phyloP scores from a whole-genome alignment of 2,797 vertebrate genomes.

The Sitta carolinensis region DNA sequence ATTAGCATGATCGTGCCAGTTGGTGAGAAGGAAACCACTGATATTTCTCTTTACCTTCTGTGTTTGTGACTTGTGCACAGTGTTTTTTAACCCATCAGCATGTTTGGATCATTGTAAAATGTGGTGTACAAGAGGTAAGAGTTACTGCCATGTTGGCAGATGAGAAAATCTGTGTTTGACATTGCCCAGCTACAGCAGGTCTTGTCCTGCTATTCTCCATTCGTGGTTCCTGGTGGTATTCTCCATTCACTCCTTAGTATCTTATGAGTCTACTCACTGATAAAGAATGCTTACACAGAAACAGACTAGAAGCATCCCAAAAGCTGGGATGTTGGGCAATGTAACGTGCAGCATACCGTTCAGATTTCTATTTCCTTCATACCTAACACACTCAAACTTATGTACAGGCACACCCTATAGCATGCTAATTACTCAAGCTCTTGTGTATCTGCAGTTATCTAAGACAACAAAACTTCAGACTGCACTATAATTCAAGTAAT shows the following conservation, averaged over 20 bases:
- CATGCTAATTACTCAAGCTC: not conserved
- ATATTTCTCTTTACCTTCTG: not conserved
- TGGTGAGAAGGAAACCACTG: not conserved
- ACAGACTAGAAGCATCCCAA: not conserved
- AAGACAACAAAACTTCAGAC: not conserved
- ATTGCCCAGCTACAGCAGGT: not conserved
- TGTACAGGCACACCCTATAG: not conserved
- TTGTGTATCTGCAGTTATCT: not conserved
- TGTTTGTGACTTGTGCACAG: not conserved
- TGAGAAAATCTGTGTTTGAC: not conserved
- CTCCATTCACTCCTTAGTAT: not conserved
- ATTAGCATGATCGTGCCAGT: rapidly evolving
- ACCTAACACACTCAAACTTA: slow-evolving; percentile 14
- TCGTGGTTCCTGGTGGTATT: not conserved
- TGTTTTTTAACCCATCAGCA: not conserved
- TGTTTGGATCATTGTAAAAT: not conserved
- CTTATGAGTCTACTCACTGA: not conserved
- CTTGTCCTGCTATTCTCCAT: not conserved
- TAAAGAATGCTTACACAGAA: not conserved
- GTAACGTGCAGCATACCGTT: not conserved
- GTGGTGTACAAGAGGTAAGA: not conserved
- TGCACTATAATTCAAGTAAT: not conserved
- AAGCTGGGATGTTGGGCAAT: not conserved
- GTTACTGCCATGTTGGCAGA: not conserved
- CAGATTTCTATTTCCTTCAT: slow-evolving; percentile 30